Evolutionary conservation across 2,797 vertebrate species (phyloP), one percentile per base, ranked within the genome.

Genomic region (Fundulus diaphanus): DNA sequence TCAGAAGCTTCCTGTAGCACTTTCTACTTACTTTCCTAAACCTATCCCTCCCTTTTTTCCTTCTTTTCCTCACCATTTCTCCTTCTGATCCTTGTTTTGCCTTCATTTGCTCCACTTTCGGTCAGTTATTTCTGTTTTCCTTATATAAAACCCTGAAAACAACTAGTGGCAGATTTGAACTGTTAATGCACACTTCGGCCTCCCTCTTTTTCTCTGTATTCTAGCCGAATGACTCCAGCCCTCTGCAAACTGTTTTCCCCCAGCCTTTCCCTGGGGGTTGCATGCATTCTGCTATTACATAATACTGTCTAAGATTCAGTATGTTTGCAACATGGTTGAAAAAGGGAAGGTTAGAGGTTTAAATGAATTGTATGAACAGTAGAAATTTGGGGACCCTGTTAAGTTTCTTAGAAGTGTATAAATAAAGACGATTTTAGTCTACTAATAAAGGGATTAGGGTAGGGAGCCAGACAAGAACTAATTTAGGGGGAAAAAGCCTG

Each of bases 1-100:
- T 90, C 87, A 93, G 90, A 90, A 86, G 89, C 91, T 94, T 94
- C 93, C 94, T 94, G 89, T 93, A 94, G 84, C 92, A 88, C 81
- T 89, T 84, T 77, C 76, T 85, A 77, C 78, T 76, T 82, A 78
- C 63, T 80, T 79, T 56, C 29, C 40, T 83, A 68, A 56, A 48
- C 86, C 76, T 78, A 68, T 83, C 49, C 76, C 74, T 74, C 76
- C 77, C 75, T 76, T 73, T 77, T 82, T 81, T 74, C 1, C 59
- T 33, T 76, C 68, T 44, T 52, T 54, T 51, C 12, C 31, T 68
- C 70, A 7, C 40, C 52, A 75, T 29, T 70, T 68, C 77, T 65
- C 63, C 48, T 33, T 70, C 35, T 52, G 20, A 68, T 71, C 44
- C 51, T 40, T 63, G 44, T 31, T 52, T 44, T 42, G 35, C 68